A percentile compares a stretch with the other conserved stretches of the same genome.
These are phyloP conservation scores for Noctua fimbriata DNA, from an alignment of 2,888 invertebrate species.

Conservation along the genomic window DNA sequence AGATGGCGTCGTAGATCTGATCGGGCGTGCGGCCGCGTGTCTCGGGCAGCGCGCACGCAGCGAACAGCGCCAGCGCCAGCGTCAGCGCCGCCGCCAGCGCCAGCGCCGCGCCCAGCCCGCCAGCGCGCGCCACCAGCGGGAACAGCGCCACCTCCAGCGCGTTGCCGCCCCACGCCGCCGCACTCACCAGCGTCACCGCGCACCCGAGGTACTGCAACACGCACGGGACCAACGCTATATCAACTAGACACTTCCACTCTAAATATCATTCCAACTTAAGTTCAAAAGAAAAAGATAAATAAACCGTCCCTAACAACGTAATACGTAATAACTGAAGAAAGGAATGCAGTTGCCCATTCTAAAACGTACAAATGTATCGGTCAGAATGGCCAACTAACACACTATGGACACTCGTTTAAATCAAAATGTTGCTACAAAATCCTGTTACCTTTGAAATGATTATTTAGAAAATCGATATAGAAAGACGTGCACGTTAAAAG, in stretches of 20 bases:
- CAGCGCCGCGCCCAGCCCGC: conserved; percentile 50
- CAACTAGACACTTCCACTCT: neutral
- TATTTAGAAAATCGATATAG: neutral
- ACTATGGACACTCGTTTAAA: too few species aligned
- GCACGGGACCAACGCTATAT: neutral
- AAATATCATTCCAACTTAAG: neutral
- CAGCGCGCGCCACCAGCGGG: conserved; percentile 68
- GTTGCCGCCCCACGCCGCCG: conserved; percentile 74
- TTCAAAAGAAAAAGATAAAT: neutral
- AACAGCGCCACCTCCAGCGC: conserved; percentile 76
- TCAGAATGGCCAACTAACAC: too few species aligned
- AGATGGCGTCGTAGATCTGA: conserved; percentile 72
- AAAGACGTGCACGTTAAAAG: too few species aligned
- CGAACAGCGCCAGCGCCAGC: conserved; percentile 67
- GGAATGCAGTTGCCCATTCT: too few species aligned
- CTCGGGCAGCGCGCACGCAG: conserved; percentile 77
- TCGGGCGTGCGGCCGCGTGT: conserved; percentile 71
- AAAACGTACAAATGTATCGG: too few species aligned
- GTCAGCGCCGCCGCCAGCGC: conserved; percentile 68
- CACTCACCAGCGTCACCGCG: conserved; percentile 75
- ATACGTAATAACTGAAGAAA: too few species aligned
- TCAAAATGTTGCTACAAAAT: neutral
- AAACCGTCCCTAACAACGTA: too few species aligned
- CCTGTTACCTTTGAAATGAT: neutral
- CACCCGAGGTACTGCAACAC: conserved; percentile 79